Conservation (phyloP, 37 sponge, comb jelly and placozoan species). For the Beroe forskalii region DNA sequence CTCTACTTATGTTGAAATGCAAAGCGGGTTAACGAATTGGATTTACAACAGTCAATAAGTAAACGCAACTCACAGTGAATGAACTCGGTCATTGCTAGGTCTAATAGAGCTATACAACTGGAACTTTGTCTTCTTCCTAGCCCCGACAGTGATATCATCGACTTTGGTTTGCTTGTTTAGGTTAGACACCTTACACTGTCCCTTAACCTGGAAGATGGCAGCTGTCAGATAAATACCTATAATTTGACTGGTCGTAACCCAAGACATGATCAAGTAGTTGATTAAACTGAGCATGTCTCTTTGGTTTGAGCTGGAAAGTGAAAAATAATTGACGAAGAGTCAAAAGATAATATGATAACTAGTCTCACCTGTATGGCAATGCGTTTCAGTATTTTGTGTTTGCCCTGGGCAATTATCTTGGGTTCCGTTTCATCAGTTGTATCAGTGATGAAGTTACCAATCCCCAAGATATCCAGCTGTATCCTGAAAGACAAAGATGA, state of each 20-base stretch:
- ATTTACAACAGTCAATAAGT: no score
- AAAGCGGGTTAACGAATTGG: no score
- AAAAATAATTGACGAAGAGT: no score
- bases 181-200: slow-evolving; percentile 44
- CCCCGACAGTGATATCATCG: slow-evolving; percentile 19
- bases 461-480: slow-evolving; percentile 46
- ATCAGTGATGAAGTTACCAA: slow-evolving; percentile 54
- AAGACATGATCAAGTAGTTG: no score
- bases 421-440: slow-evolving; percentile 35
- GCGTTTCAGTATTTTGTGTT: slow-evolving; percentile 19
- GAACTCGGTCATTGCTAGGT: slow-evolving; percentile 49
- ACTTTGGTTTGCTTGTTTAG: slow-evolving; percentile 39
- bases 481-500: slow-evolving; percentile 51
- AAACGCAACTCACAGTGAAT: slow-evolving; percentile 63
- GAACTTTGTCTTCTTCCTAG: slow-evolving; percentile 46
- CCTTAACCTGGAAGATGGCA: slow-evolving; percentile 24
- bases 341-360: no score
- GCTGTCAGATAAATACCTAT: no score
- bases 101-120: slow-evolving; percentile 60
- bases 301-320: no score
- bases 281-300: no score
- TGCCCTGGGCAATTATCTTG: slow-evolving; percentile 56
- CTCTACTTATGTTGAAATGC: no score
- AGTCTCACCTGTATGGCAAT: slow-evolving; percentile 44
- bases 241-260: no score